Conservation (phyloP, 2,888 invertebrate species). For the Anticlea derivata region DNA sequence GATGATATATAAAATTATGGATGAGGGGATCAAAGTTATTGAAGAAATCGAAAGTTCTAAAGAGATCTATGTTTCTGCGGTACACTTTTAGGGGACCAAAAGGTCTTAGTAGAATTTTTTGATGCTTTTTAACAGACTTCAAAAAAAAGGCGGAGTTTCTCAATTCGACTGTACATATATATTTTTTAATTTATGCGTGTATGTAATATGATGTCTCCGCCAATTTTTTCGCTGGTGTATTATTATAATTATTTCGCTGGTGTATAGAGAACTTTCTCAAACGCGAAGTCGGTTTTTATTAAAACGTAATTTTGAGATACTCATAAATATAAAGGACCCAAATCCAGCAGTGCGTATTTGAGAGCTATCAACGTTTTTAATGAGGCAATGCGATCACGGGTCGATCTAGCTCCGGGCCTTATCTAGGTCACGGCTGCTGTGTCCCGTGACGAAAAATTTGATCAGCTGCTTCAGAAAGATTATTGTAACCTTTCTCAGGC, state of each 20-base stretch:
- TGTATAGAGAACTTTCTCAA: no score
- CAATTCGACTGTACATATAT: no score
- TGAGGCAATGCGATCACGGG: conserved; percentile 34
- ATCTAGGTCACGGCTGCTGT: conserved; percentile 51
- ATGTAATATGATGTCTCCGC: no score
- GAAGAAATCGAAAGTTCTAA: conserved; percentile 2
- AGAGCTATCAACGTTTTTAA: conserved; percentile 23
- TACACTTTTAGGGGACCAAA: conserved; percentile 7
- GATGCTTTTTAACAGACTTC: no score
- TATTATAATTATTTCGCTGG: no score
- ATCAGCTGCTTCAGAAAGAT: conserved; percentile 9
- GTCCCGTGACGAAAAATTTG: conserved; percentile 35
- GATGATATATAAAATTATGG: conserved; percentile 14
- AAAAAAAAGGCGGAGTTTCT: no score
- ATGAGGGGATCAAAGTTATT: conserved; percentile 18
- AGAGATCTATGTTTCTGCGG: conserved; percentile 3
- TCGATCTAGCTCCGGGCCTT: conserved; percentile 30
- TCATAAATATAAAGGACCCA: conserved; percentile 26
- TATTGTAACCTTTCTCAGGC: no score
- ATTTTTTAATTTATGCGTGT: no score
- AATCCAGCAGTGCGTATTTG: conserved; percentile 8
- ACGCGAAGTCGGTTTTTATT: no score
- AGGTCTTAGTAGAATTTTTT: no score
- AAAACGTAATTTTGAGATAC: conserved; percentile 1
- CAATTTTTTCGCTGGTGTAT: no score